Evolutionary conservation across 2,113 vertebrate genomes (phyloP).

Genomic region (Aldabrachelys gigantea): DNA sequence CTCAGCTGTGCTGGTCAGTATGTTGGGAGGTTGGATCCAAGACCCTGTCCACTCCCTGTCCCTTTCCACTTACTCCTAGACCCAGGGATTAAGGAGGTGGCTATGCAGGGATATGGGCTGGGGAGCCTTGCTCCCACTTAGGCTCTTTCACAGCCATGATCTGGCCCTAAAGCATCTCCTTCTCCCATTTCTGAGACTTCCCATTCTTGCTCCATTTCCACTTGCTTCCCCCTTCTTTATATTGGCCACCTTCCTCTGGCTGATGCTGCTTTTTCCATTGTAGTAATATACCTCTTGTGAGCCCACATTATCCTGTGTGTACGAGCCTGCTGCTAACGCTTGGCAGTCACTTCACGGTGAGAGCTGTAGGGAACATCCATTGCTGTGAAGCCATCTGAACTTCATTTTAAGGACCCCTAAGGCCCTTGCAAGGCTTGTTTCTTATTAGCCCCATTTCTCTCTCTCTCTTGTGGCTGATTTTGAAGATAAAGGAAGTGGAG

Average conservation of each 20-base stretch:
- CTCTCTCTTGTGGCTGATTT: constrained; percentile 57
- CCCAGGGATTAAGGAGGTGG: background rate
- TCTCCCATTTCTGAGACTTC: background rate
- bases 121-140: background rate
- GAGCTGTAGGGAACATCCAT: constrained; percentile 44
- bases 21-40: background rate
- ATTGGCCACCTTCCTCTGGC: background rate
- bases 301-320: fast-evolving
- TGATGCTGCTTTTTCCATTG: background rate
- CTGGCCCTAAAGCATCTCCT: background rate
- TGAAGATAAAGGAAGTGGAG: constrained; percentile 38
- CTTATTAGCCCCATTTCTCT: constrained; percentile 57
- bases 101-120: fast-evolving
- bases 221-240: background rate
- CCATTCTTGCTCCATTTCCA: background rate
- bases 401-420: constrained; percentile 31
- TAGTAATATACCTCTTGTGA: constrained; percentile 3
- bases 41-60: background rate
- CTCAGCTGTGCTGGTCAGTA: background rate
- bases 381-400: constrained; percentile 57
- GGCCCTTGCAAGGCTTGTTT: constrained; percentile 54
- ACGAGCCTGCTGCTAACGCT: background rate
- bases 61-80: background rate
- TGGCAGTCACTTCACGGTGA: background rate
- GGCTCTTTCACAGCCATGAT: background rate